Percentiles rank a stretch among this genome's conserved stretches.
Conservation (phyloP, 2,888 invertebrate species). For the Hedychridium roseum region DNA sequence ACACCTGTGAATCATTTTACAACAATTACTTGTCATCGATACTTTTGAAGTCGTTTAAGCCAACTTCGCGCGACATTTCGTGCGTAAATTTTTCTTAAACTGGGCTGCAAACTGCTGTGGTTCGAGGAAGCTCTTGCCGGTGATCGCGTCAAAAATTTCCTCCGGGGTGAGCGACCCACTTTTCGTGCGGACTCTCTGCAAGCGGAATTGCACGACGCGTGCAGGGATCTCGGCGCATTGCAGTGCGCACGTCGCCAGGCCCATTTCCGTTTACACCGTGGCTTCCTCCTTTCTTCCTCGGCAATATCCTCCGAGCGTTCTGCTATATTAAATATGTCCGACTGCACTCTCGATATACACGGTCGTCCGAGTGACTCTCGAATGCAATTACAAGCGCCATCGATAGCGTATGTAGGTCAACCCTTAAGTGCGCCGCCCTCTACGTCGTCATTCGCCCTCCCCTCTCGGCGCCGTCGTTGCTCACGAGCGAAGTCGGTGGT, state of each 20-base stretch:
- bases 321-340: constrained; percentile 35
- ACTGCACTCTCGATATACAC: constrained; percentile 13
- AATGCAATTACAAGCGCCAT: constrained; percentile 37
- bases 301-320: constrained; percentile 23
- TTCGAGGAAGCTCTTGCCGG: constrained; percentile 3
- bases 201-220: too few relatives aligned
- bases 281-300: constrained; percentile 10
- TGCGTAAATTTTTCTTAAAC: constrained; percentile 6
- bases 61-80: constrained; percentile 3
- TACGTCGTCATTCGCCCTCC: too few relatives aligned
- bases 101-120: too few relatives aligned
- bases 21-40: too few relatives aligned
- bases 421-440: constrained; percentile 24
- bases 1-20: too few relatives aligned
- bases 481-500: constrained; percentile 2
- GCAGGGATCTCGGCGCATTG: constrained; percentile 16
- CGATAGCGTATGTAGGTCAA: constrained; percentile 38
- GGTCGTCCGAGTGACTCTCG: constrained; percentile 11
- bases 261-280: not conserved
- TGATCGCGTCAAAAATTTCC: constrained; percentile 2
- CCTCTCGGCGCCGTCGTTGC: constrained; percentile 1
- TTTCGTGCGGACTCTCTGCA: constrained; percentile 10
- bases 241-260: constrained; percentile 4
- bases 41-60: constrained; percentile 5
- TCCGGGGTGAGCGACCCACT: constrained; percentile 17